These are phyloP conservation scores for Oegoconia quadripuncta DNA, from an alignment of 2,888 invertebrate genomes.

Conservation along the genomic window DNA sequence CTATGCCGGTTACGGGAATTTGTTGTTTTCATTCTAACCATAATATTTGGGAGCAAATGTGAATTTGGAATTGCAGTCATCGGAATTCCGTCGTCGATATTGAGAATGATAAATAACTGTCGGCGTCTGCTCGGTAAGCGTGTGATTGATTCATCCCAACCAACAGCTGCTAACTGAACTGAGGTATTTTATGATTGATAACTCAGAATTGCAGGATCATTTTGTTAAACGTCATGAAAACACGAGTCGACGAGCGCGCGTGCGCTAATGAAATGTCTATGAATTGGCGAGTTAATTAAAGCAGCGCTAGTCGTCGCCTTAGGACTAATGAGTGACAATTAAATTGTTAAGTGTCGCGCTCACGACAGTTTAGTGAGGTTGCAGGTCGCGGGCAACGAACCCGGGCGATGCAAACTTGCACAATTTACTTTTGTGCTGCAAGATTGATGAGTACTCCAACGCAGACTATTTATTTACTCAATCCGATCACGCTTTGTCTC, in stretches of 20 bases:
- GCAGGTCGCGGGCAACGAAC: conserved; percentile 67
- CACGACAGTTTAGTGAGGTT: conserved; percentile 68
- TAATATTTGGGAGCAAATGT: conserved; percentile 33
- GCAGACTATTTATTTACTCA: conserved; percentile 71
- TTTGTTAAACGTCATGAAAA: conserved; percentile 29
- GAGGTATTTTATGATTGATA: conserved; percentile 53
- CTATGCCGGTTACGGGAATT: conserved; percentile 41
- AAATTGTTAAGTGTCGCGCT: conserved; percentile 70
- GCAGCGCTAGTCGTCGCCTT: conserved; percentile 55
- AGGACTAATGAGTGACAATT: conserved; percentile 72
- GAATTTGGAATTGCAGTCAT: conserved; percentile 44
- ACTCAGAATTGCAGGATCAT: conserved; percentile 35
- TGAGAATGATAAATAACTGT: conserved; percentile 59
- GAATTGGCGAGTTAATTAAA: conserved; percentile 62
- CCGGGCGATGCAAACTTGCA: conserved; percentile 56
- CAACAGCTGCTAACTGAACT: conserved; percentile 50
- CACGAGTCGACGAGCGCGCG: conserved; percentile 24
- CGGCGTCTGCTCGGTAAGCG: conserved; percentile 44
- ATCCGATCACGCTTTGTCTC: conserved; percentile 72
- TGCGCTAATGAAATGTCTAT: conserved; percentile 58
- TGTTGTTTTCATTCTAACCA: conserved; percentile 35
- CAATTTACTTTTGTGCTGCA: conserved; percentile 64
- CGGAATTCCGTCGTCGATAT: conserved; percentile 46
- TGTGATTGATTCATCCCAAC: conserved; percentile 63
- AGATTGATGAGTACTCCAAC: conserved; percentile 70